phyloP scores from a whole-genome alignment of 2,113 vertebrate genomes.

The Todiramphus chloris region DNA sequence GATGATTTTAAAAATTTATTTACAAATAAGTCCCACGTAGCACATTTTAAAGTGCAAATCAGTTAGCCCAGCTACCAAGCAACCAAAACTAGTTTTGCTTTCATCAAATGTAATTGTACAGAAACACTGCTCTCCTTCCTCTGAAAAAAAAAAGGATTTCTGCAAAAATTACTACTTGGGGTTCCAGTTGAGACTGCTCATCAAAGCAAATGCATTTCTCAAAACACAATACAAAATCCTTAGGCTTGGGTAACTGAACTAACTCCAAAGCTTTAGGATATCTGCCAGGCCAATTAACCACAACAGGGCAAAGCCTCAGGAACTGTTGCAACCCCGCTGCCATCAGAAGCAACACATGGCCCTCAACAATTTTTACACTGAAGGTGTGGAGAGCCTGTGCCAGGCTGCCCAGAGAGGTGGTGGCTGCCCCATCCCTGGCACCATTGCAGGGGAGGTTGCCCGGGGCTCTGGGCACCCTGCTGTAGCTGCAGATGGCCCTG shows the following conservation, averaged over 20 bases:
- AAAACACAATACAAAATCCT: not conserved
- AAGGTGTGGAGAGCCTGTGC: not conserved
- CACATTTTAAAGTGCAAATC: not conserved
- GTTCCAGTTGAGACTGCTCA: not conserved
- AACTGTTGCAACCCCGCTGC: not conserved
- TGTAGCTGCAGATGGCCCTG: not conserved
- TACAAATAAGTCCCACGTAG: not conserved
- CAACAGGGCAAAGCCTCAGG: rapidly evolving
- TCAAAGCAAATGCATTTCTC: not conserved
- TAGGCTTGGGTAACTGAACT: not conserved
- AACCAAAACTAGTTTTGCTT: not conserved
- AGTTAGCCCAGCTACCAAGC: not conserved
- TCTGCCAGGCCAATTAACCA: not conserved
- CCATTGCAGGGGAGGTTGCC: not conserved
- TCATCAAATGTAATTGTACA: rapidly evolving
- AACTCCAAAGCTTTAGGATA: not conserved
- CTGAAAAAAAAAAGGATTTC: not conserved
- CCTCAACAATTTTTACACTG: not conserved
- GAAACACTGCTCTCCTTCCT: not conserved
- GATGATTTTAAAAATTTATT: not conserved
- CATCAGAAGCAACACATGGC: too few species aligned
- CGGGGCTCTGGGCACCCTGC: not conserved
- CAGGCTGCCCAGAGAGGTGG: not conserved
- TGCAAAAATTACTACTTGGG: not conserved
- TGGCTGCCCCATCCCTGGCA: not conserved